Conservation (phyloP, 1,140 invertebrate genomes). For the Pseudomyrmex gracilis region DNA sequence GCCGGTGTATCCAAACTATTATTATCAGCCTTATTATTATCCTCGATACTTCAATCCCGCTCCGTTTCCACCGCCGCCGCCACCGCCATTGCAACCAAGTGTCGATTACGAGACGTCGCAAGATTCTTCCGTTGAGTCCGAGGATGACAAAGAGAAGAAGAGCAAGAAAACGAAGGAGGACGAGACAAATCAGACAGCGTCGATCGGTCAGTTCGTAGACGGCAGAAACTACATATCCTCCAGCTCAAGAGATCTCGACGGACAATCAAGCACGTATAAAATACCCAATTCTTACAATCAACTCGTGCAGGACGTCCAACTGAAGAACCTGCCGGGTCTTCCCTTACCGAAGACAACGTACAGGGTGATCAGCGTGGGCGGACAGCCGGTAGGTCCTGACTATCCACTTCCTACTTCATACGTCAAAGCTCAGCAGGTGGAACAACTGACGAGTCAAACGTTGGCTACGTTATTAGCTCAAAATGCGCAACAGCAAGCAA, state of each 20-base stretch:
- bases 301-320: constrained; percentile 65
- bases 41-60: constrained; percentile 78
- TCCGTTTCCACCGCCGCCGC: constrained; percentile 67
- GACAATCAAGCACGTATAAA: constrained; percentile 78
- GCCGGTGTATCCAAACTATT: constrained; percentile 76
- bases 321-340: constrained; percentile 23
- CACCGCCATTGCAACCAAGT: not conserved
- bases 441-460: constrained; percentile 78
- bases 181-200: constrained; percentile 6
- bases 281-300: constrained; percentile 73
- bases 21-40: constrained; percentile 78
- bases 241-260: constrained; percentile 77
- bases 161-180: constrained; percentile 57
- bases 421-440: constrained; percentile 77
- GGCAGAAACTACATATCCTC: constrained; percentile 79
- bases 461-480: constrained; percentile 76
- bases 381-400: constrained; percentile 74
- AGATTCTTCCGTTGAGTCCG: constrained; percentile 44
- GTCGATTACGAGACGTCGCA: constrained; percentile 46
- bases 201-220: constrained; percentile 74
- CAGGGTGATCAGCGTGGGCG: constrained; percentile 76
- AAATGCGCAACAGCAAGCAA: constrained; percentile 71
- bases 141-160: constrained; percentile 65
- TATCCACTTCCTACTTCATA: constrained; percentile 71
- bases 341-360: constrained; percentile 75